Conservation (phyloP, 2,888 invertebrate species). For the Agonopterix alstromeriana region DNA sequence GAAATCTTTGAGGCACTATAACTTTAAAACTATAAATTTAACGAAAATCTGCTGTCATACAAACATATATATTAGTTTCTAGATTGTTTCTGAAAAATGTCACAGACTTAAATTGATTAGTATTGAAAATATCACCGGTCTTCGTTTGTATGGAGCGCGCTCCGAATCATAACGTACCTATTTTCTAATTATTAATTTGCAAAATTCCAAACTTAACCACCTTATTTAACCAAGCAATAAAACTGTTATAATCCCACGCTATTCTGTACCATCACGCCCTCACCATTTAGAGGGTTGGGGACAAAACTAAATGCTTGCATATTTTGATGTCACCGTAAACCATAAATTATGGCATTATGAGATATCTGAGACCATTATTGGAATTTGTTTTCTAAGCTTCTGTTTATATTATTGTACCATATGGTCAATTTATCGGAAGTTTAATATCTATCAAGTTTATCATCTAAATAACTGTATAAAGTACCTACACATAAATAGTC, state of each 20-base stretch:
- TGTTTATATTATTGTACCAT: conserved; percentile 19
- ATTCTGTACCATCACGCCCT: conserved; percentile 56
- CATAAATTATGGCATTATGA: conserved; percentile 62
- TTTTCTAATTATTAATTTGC: not conserved
- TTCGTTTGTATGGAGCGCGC: no score
- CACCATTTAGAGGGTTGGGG: conserved; percentile 23
- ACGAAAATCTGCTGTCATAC: no score
- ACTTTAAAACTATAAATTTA: no score
- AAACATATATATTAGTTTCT: no score
- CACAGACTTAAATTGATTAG: no score
- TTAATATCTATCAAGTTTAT: no score
- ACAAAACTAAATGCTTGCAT: conserved; percentile 27
- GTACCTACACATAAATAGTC: no score
- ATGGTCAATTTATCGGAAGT: conserved; percentile 17
- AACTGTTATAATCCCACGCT: conserved; percentile 40
- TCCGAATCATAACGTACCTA: no score
- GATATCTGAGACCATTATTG: conserved; percentile 33
- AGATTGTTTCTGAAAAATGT: no score
- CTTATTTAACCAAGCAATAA: conserved; percentile 39
- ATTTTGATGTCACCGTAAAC: conserved; percentile 44
- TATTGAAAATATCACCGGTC: no score
- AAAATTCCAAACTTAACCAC: conserved; percentile 2
- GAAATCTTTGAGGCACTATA: no score
- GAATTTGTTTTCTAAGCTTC: conserved; percentile 30
- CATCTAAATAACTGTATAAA: no score